Base-by-base conservation (phyloP, 2,797 vertebrate genomes). In the Pygocentrus nattereri region DNA sequence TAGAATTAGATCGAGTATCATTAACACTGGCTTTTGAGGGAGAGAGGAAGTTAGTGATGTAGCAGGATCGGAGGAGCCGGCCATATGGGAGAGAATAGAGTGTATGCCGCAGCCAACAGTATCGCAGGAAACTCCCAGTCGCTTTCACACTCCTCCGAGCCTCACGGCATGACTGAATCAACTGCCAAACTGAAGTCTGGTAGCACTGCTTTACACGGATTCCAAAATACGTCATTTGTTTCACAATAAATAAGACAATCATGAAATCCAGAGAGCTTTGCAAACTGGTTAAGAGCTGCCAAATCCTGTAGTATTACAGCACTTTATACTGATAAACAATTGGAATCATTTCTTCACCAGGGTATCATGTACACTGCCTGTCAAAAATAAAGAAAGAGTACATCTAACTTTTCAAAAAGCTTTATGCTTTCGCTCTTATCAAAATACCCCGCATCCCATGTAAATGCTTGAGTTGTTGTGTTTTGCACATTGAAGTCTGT, bases 121-220 rank as follows among this genome's bases (percentile, higher is more conserved):
- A 12, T 73, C 34, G 18, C 77, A 25, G 6, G 73, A 31, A 77
- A 50, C 52, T 49, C 11, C 50, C 30, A 4, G 25, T 59, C 27
- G 31, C 65, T 82, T 85, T 85, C 81, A 80, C 74, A 82, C 78
- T 52, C 41, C 78, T 78, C 50, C 0, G 34, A 74, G 50, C 21
- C 67, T 56, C 64, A 19, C 67, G 23, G 3, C 76, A 79, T 1
- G 76, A 30, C 50, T 27, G 13, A 47, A 16, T 21, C 41, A 15
- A 41, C 41, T 13, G 65, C 73, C 73, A 76, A 69, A 59, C 34
- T 25, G 25, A 27, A 79, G 27, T 25, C 65, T 31, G 23, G 30
- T 27, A 71, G 34, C 18, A 31, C 56, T 25, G 73, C n/a, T 62
- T 25, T 59, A 52, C 47, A 67, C 68, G 27, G n/a, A 59, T 76